Percentiles rank a stretch among this genome's conserved stretches.
Evolutionary conservation across 2,888 invertebrate species (phyloP).

Genomic region (Aproaerema taeniolella): DNA sequence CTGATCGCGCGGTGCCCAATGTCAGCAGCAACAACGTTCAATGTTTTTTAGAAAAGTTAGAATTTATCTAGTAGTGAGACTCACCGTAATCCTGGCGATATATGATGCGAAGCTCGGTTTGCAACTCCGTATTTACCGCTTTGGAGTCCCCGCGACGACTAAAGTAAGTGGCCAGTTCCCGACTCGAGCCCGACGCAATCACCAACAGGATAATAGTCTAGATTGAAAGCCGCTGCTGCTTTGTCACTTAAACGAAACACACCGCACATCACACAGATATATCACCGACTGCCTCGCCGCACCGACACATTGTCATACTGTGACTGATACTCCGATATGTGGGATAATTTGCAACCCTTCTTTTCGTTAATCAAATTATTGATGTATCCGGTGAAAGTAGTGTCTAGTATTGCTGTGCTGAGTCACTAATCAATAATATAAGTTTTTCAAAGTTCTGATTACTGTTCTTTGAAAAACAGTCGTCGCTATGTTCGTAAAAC

Average conservation of each 20-base stretch:
- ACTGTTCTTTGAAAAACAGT: constrained; percentile 33
- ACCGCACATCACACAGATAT: constrained; percentile 59
- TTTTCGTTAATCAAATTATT: constrained; percentile 64
- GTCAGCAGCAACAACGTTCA: constrained; percentile 43
- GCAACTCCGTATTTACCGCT: constrained; percentile 76
- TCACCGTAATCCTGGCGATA: constrained; percentile 73
- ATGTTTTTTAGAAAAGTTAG: neutral
- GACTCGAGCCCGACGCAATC: constrained; percentile 62
- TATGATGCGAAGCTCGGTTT: constrained; percentile 70
- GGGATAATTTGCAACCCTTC: constrained; percentile 47
- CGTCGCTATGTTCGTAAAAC: constrained; percentile 33
- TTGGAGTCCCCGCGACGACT: constrained; percentile 71
- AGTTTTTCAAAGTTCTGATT: no score
- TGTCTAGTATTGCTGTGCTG: constrained; percentile 23
- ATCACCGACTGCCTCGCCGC: constrained; percentile 53
- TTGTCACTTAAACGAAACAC: constrained; percentile 69
- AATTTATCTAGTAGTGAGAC: constrained; percentile 33
- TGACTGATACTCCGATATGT: constrained; percentile 39
- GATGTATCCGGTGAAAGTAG: constrained; percentile 68
- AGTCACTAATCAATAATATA: no score
- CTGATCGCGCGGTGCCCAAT: constrained; percentile 68
- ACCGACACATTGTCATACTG: constrained; percentile 54
- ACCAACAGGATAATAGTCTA: constrained; percentile 72
- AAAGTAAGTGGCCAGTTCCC: constrained; percentile 66
- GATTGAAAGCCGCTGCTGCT: constrained; percentile 64